phyloP scores from a whole-genome alignment of 2,113 vertebrate genomes.

The Maylandia zebra region DNA sequence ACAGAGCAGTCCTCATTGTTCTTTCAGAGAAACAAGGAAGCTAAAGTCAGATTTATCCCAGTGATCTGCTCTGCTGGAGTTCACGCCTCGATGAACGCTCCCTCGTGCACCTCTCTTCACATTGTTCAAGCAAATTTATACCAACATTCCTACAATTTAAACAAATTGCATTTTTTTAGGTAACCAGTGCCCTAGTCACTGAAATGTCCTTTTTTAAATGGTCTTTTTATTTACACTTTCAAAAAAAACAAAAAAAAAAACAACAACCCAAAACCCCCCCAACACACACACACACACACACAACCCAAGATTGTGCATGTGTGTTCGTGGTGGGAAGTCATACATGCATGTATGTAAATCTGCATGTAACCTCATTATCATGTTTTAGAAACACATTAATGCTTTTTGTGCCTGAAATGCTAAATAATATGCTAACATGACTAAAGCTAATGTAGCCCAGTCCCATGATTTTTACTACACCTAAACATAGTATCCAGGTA shows the following conservation, averaged over 20 bases:
- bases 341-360: neutral
- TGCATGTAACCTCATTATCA: neutral
- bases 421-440: neutral
- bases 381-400: neutral
- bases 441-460: neutral
- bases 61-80: neutral
- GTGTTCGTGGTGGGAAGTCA: rapidly evolving
- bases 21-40: neutral
- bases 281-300: too few species aligned
- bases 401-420: neutral
- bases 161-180: neutral
- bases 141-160: neutral
- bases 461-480: neutral
- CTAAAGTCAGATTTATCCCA: neutral
- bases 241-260: neutral
- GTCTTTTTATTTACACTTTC: neutral
- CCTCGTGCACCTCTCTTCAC: neutral
- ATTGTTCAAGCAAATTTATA: neutral
- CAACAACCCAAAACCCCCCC: too few species aligned
- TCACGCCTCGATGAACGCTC: neutral
- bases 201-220: neutral
- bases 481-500: rapidly evolving
- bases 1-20: neutral
- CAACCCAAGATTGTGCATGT: neutral
- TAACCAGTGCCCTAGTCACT: rapidly evolving